These are phyloP conservation scores for Stomatorhinus walkeri DNA, from an alignment of 2,797 vertebrate genomes.

Conservation along the genomic window DNA sequence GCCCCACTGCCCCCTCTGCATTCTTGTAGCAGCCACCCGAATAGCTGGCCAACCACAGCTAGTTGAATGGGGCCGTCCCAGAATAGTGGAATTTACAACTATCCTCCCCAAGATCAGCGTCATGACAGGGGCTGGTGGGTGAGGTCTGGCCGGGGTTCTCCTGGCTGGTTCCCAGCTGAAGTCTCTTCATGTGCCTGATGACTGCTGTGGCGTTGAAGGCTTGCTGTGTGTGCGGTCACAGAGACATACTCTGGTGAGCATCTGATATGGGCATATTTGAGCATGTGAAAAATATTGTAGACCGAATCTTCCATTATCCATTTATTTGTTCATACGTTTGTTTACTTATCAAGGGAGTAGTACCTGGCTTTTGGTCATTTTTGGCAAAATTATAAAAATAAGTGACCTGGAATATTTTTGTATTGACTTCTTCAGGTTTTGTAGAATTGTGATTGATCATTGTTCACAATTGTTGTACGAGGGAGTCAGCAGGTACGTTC, in stretches of 20 bases:
- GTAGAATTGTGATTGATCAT: neutral
- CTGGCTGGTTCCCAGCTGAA: constrained; percentile 87
- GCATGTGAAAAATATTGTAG: neutral
- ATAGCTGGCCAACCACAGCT: constrained; percentile 39
- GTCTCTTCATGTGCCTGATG: constrained; percentile 87
- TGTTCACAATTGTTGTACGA: neutral
- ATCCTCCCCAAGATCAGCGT: constrained; percentile 56
- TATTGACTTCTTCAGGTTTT: neutral
- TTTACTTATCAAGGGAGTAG: neutral
- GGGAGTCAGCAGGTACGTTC: neutral
- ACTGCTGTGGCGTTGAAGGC: constrained; percentile 95
- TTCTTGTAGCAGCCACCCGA: constrained; percentile 65
- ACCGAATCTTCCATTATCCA: neutral
- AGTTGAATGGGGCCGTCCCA: neutral
- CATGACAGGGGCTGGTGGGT: constrained; percentile 58
- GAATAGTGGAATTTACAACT: constrained; percentile 45
- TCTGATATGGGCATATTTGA: neutral
- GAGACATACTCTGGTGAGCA: neutral
- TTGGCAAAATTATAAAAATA: neutral
- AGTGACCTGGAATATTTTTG: neutral
- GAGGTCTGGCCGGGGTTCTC: constrained; percentile 61
- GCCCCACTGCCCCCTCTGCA: constrained; percentile 57
- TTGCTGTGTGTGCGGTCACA: constrained; percentile 63
- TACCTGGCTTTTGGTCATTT: neutral
- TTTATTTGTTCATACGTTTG: neutral